phyloP scores from a whole-genome alignment of 2,888 invertebrate genomes.

The Drosophila atroscutellata region DNA sequence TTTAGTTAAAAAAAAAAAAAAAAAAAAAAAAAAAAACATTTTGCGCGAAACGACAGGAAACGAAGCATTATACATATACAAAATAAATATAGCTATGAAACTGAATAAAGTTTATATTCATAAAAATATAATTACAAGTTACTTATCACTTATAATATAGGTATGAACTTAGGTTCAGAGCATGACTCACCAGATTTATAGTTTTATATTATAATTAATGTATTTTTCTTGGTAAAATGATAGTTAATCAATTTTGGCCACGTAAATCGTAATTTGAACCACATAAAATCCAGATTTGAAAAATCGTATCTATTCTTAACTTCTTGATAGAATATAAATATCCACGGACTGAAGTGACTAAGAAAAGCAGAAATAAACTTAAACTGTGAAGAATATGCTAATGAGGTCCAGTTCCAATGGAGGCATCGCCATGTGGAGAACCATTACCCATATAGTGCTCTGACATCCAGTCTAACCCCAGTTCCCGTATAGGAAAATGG shows the following conservation, averaged over 20 bases:
- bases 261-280: too few species aligned
- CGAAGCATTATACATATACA: constrained; percentile 64
- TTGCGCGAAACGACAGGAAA: constrained; percentile 60
- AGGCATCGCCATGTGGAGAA: not conserved
- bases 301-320: too few species aligned
- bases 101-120: constrained; percentile 74
- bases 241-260: too few species aligned
- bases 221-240: too few species aligned
- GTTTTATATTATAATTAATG: too few species aligned
- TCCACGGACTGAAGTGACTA: too few species aligned
- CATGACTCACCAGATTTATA: not conserved
- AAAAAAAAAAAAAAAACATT: constrained; percentile 33
- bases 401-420: not conserved
- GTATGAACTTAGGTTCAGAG: not conserved
- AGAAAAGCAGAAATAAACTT: too few species aligned
- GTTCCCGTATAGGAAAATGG: not conserved
- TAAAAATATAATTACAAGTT: constrained; percentile 61
- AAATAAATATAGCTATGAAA: constrained; percentile 65
- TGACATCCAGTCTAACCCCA: too few species aligned
- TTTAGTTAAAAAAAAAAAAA: constrained; percentile 50
- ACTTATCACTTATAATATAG: too few species aligned
- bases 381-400: not conserved
- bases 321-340: too few species aligned
- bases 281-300: too few species aligned
- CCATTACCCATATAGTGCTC: too few species aligned